Evolutionary conservation across 2,113 vertebrate species (phyloP).

Genomic region (Noctilio leporinus): DNA sequence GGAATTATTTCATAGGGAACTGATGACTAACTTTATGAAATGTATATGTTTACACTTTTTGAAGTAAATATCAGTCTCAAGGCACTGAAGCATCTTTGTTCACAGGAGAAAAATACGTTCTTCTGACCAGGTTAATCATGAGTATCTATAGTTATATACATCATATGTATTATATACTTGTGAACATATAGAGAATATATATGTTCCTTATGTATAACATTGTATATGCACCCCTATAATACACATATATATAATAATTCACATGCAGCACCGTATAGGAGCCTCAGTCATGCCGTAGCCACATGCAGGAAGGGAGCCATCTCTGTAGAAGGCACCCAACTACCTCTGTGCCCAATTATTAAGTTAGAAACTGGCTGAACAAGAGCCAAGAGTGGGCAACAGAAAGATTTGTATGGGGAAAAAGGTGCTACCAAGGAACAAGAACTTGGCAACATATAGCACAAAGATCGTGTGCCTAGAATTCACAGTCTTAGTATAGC

Average conservation of each 20-base stretch:
- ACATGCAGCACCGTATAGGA: not conserved
- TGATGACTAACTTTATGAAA: constrained; percentile 4
- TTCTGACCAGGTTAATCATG: not conserved
- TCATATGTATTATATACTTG: not conserved
- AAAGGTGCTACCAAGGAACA: not conserved
- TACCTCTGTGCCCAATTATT: not conserved
- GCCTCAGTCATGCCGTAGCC: not conserved
- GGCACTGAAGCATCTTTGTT: not conserved
- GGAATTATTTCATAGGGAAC: not conserved
- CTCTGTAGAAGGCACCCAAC: not conserved
- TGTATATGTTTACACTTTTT: not conserved
- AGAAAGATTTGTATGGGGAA: not conserved
- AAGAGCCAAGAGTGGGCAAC: not conserved
- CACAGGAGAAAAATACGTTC: not conserved
- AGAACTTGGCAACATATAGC: not conserved
- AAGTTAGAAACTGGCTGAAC: not conserved
- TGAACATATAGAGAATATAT: not conserved
- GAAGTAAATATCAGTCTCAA: not conserved
- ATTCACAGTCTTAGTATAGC: not conserved
- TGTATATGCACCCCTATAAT: not conserved
- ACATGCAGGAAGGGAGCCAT: not conserved
- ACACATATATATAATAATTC: not conserved
- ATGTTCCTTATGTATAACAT: not conserved
- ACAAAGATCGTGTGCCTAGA: not conserved
- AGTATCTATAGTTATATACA: not conserved